A percentile compares a stretch with the other conserved stretches of the same genome.
phyloP scores from a whole-genome alignment of 2,888 invertebrate genomes.

The Catocala nupta region DNA sequence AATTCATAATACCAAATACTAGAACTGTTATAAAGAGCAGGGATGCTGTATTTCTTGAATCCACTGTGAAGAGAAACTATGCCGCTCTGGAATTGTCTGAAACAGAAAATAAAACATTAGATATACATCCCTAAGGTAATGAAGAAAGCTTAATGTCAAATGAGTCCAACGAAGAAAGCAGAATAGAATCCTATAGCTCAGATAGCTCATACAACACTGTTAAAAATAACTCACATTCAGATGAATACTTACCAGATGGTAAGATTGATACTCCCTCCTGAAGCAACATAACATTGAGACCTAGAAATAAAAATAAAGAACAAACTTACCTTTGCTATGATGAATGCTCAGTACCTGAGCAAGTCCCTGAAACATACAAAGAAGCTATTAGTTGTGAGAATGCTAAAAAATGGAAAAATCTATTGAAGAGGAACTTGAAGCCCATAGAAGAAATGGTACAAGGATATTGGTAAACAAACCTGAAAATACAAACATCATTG shows the following conservation, averaged over 20 bases:
- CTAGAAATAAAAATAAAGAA: slow-evolving; percentile 22
- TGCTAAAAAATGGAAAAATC: slow-evolving; percentile 25
- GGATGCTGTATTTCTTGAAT: no score
- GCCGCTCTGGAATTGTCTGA: neutral
- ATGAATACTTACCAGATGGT: slow-evolving; percentile 17
- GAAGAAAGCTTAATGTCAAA: no score
- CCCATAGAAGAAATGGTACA: slow-evolving; percentile 9
- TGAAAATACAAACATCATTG: slow-evolving; percentile 21
- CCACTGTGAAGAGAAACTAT: no score
- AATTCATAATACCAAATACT: neutral
- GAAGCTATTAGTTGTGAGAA: slow-evolving; percentile 22
- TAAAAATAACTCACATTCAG: slow-evolving; percentile 12
- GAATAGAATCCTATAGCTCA: no score
- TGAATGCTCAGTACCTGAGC: no score
- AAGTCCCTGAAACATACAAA: slow-evolving; percentile 23
- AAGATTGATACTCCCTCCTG: no score
- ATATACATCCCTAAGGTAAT: no score
- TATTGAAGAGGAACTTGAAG: slow-evolving; percentile 29
- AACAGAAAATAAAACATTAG: neutral
- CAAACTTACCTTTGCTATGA: no score
- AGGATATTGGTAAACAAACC: slow-evolving; percentile 19
- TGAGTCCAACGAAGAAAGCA: no score
- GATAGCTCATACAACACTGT: slow-evolving; percentile 9
- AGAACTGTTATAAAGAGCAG: neutral
- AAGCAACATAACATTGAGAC: slow-evolving; percentile 26